A percentile compares a stretch with the other conserved stretches of the same genome.
Evolutionary conservation across 2,797 vertebrate species (phyloP).

Genomic region (Danio kyathit): DNA sequence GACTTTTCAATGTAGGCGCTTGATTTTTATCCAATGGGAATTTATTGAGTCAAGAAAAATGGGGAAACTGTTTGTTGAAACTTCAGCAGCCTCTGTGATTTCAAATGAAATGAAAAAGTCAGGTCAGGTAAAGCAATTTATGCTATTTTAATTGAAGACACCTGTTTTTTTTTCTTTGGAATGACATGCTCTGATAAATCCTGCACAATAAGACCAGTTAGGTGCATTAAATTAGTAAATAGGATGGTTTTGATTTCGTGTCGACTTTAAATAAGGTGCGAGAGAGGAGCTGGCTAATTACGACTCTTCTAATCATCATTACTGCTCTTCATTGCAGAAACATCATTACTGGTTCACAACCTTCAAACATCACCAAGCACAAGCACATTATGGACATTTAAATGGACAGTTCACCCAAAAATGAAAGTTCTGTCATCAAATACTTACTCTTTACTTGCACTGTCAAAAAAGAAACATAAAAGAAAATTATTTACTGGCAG

Average conservation of each 20-base stretch:
- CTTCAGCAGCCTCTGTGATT: neutral
- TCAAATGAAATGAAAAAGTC: neutral
- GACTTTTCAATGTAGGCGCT: neutral
- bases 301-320: constrained; percentile 15
- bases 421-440: too few relatives aligned
- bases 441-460: too few relatives aligned
- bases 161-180: neutral
- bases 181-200: neutral
- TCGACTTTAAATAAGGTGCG: constrained; percentile 5
- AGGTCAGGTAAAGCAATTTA: neutral
- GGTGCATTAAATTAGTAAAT: constrained; percentile 10
- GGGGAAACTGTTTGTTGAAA: neutral
- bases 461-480: too few relatives aligned
- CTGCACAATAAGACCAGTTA: neutral
- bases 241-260: constrained; percentile 20
- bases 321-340: constrained; percentile 20
- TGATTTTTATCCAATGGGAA: neutral
- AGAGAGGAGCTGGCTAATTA: constrained; percentile 6
- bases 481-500: too few relatives aligned
- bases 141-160: neutral
- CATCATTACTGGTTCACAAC: constrained; percentile 7
- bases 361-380: constrained; percentile 19
- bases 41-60: neutral
- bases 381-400: constrained; percentile 10
- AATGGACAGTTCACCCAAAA: neutral